These are phyloP conservation scores for Leucoraja ocellata DNA, from an alignment of 2,797 vertebrate genomes.

Conservation along the genomic window DNA sequence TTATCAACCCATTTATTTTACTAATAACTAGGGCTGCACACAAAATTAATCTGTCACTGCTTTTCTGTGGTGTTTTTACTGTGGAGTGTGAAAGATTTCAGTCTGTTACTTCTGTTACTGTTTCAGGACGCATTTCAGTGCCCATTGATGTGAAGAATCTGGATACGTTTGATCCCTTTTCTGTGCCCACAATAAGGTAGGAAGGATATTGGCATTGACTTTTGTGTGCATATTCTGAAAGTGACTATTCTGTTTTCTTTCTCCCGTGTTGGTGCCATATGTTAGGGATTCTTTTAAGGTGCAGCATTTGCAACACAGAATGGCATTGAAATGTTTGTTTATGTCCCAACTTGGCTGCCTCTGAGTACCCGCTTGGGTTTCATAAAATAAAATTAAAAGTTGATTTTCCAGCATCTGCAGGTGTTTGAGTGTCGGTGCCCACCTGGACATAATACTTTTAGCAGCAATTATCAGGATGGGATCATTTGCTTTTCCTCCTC, in stretches of 20 bases:
- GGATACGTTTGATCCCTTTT: constrained; percentile 79
- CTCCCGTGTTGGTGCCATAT: background rate
- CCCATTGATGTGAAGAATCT: constrained; percentile 78
- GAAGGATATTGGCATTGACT: background rate
- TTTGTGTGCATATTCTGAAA: background rate
- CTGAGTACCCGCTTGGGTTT: background rate
- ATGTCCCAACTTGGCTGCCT: background rate
- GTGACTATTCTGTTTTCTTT: background rate
- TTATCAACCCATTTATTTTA: background rate
- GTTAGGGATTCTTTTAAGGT: background rate
- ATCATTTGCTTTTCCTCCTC: background rate
- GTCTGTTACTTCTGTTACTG: constrained; percentile 18
- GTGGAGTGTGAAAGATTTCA: background rate
- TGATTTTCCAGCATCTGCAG: background rate
- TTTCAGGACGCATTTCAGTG: constrained; percentile 80
- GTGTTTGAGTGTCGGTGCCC: too few relatives aligned
- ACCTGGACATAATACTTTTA: background rate
- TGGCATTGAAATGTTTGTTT: background rate
- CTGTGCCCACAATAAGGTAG: constrained; percentile 86
- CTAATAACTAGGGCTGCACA: background rate
- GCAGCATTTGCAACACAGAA: background rate
- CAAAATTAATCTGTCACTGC: background rate
- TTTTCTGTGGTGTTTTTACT: background rate
- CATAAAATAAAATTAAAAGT: background rate
- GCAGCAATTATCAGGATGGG: background rate